Evolutionary conservation across 2,888 invertebrate genomes (phyloP), one percentile per base, ranked within the genome.

Genomic region (Tenthredo amoena): DNA sequence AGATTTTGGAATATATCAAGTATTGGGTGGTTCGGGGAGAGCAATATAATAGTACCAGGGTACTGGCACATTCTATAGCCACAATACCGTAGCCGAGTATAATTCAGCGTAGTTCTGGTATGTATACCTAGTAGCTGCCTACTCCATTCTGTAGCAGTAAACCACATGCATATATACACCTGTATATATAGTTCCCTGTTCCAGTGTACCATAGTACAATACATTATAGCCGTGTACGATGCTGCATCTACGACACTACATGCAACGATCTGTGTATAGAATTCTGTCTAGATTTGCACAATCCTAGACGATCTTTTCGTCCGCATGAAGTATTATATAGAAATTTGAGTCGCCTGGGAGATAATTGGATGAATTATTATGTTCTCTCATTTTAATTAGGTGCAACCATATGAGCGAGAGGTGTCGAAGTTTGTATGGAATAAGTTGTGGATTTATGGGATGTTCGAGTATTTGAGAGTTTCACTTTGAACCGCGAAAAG

Each of bases 71-170:
- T 77, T 77, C 77, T 77, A 77, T 77, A 55, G 31, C 50, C 77
- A 77, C 55, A 77, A 77, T 77, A 77, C 77, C 77, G 77, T 77
- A 55, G 77, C 77, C 77, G 77, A 21, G 77, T 77, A 91, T 92
- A 91, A 92, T 91, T 92, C 91, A 91, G 89, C 88, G 31, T 88
- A 88, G 89, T 89, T 90, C 89, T 89, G 89, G 90, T 91, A 91
- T 91, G 91, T 91, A 90, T 90, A 91, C 90, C 37, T 62, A 62
- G 81, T 40, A 81, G 40, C 62, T 89, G 88, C 88, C 88, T 89
- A 90, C 89, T 90, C 91, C 87, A 91, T 90, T 90, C 89, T 89
- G 88, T 84, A 86, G 88, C 89, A 89, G 88, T 90, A 90, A 89
- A 88, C 89, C 89, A 88, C 90, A 87, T 88, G 88, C 83, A 65